Evolutionary conservation across 2,113 vertebrate genomes (phyloP).

Genomic region (Alexandromys fortis): DNA sequence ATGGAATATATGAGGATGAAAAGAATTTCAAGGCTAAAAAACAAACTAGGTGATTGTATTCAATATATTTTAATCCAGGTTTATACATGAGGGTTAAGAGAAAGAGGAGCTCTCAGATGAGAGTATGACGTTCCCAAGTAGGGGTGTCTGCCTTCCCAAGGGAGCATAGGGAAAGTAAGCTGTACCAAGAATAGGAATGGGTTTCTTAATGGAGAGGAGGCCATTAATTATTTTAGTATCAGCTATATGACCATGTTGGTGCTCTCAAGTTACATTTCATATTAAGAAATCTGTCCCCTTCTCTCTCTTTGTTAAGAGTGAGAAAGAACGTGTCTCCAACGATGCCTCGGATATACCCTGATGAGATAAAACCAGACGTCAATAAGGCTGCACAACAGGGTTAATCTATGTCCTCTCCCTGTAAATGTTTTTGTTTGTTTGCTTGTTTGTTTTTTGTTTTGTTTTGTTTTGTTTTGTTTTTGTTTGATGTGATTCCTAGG

Average conservation of each 20-base stretch:
- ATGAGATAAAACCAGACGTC: neutral
- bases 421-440: neutral
- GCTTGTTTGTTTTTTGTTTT: no score
- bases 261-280: neutral
- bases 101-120: neutral
- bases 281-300: neutral
- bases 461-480: no score
- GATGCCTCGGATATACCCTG: neutral
- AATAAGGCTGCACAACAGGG: neutral
- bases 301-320: neutral
- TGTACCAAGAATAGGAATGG: neutral
- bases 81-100: neutral
- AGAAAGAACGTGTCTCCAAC: neutral
- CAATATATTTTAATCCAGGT: neutral
- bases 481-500: neutral
- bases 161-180: no score
- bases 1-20: neutral
- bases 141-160: neutral
- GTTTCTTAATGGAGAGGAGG: neutral
- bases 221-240: neutral
- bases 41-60: neutral
- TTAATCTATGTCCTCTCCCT: neutral
- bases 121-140: neutral
- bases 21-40: neutral
- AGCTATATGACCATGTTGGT: neutral